Percentiles rank a stretch among this genome's conserved stretches.
phyloP scores from a whole-genome alignment of 2,113 vertebrate genomes.

The Oreochromis niloticus region DNA sequence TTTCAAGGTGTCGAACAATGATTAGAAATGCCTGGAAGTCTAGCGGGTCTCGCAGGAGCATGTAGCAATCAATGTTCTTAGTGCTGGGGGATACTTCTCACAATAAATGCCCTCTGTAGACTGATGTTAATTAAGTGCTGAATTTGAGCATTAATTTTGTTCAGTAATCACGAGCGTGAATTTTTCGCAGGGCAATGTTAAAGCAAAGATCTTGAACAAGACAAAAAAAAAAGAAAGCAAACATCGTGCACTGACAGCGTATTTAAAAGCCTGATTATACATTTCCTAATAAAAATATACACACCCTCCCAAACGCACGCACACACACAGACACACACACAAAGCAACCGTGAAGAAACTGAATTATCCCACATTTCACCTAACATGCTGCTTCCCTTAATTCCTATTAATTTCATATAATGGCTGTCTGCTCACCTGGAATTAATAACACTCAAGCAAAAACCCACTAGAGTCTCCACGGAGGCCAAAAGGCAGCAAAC shows the following conservation, averaged over 20 bases:
- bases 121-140: constrained; percentile 59
- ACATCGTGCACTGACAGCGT: not conserved
- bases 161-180: not conserved
- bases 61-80: constrained; percentile 59
- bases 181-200: not conserved
- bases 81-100: constrained; percentile 43
- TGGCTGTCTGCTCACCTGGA: constrained; percentile 69
- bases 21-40: constrained; percentile 70
- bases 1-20: constrained; percentile 69
- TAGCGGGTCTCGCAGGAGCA: constrained; percentile 50
- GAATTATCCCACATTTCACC: constrained; percentile 55
- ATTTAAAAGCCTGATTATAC: constrained; percentile 1
- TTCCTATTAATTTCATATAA: constrained; percentile 71
- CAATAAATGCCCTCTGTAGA: constrained; percentile 56
- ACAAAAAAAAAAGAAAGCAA: not conserved
- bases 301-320: not conserved
- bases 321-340: not conserved
- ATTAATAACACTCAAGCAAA: constrained; percentile 65
- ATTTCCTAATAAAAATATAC: not conserved
- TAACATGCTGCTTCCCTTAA: constrained; percentile 56
- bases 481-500: constrained; percentile 66
- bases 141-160: constrained; percentile 60
- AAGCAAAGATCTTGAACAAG: not conserved
- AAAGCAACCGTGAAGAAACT: constrained; percentile 4
- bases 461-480: constrained; percentile 40